Conservation (phyloP, 2,797 vertebrate species). For the Coluber constrictor region DNA sequence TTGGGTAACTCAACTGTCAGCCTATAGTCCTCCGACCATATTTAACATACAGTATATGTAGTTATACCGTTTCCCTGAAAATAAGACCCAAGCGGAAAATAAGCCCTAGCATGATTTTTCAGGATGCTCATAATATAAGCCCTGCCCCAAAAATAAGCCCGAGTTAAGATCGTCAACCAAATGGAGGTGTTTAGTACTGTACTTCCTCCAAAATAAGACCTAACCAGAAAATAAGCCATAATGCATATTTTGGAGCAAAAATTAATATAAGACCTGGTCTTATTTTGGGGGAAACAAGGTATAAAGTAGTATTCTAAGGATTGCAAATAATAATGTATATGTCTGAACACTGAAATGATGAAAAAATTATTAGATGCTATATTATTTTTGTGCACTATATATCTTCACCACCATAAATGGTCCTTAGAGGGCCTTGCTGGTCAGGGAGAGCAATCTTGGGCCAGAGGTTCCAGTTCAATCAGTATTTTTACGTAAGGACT, state of each 20-base stretch:
- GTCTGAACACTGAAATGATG: not conserved
- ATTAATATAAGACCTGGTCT: too few species aligned
- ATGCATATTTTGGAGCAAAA: too few species aligned
- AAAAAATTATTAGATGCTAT: not conserved
- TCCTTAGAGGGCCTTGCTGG: not conserved
- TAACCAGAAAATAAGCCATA: too few species aligned
- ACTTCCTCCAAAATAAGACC: too few species aligned
- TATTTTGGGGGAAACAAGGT: too few species aligned
- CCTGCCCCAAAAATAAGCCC: too few species aligned
- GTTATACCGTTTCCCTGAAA: too few species aligned
- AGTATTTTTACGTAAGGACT: not conserved
- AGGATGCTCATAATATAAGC: too few species aligned
- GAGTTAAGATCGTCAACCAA: too few species aligned
- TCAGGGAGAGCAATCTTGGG: not conserved
- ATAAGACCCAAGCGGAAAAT: too few species aligned
- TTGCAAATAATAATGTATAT: not conserved
- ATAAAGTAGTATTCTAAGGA: not conserved
- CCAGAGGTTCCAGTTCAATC: not conserved
- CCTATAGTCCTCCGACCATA: not conserved
- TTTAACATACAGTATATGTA: not conserved
- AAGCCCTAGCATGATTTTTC: too few species aligned
- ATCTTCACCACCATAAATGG: not conserved
- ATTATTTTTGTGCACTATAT: not conserved
- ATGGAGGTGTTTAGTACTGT: too few species aligned
- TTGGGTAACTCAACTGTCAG: not conserved